These are phyloP conservation scores for Drosophila punjabiensis DNA, from an alignment of 1,140 invertebrate species.

Conservation along the genomic window DNA sequence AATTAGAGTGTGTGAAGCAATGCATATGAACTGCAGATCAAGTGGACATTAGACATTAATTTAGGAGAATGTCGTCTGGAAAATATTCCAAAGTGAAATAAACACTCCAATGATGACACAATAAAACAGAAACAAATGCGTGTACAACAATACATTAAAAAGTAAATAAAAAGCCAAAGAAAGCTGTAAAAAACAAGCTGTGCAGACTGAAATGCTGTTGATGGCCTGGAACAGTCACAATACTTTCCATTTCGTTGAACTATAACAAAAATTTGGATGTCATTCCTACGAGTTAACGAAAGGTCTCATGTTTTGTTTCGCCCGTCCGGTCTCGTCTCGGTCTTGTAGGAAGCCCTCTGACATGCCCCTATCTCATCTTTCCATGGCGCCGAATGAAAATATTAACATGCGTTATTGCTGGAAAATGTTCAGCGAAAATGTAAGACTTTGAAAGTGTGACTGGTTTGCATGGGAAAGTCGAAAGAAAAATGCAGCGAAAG, in stretches of 20 bases:
- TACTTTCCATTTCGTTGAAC: constrained; percentile 56
- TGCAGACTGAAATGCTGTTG: background rate
- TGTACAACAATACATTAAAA: constrained; percentile 25
- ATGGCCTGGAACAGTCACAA: constrained; percentile 35
- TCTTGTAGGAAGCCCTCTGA: constrained; percentile 12
- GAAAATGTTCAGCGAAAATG: constrained; percentile 21
- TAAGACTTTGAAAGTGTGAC: constrained; percentile 4
- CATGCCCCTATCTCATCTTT: constrained; percentile 5
- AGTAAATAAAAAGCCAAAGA: constrained; percentile 43
- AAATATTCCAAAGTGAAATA: constrained; percentile 16
- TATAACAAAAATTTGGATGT: constrained; percentile 33
- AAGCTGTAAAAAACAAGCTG: constrained; percentile 36
- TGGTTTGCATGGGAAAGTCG: constrained; percentile 10
- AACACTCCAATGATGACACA: constrained; percentile 34
- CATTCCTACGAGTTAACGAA: constrained; percentile 35
- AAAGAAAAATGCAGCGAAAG: constrained; percentile 31
- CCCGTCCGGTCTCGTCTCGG: constrained; percentile 8
- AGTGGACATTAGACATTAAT: constrained; percentile 10
- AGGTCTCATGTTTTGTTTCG: constrained; percentile 19
- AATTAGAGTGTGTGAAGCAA: constrained; percentile 20
- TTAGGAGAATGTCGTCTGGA: constrained; percentile 7
- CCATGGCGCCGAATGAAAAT: constrained; percentile 19
- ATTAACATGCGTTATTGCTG: constrained; percentile 29
- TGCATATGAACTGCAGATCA: constrained; percentile 5
- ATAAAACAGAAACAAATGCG: constrained; percentile 40